Conservation (phyloP, 2,113 vertebrate genomes). For the Gracilinanus agilis region DNA sequence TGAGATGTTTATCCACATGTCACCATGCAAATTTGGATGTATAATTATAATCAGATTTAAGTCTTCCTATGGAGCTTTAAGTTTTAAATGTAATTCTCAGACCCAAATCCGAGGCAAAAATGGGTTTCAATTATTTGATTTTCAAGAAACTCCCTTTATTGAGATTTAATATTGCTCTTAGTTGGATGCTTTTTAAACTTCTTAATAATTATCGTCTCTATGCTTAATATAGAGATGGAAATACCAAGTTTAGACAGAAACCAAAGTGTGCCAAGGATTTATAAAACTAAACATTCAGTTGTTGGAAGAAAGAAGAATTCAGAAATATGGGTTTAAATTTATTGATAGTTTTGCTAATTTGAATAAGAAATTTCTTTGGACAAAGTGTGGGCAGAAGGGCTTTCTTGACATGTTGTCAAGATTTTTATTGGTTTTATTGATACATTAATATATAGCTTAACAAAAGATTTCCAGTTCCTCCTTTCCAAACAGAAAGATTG, state of each 20-base stretch:
- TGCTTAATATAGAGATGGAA: neutral
- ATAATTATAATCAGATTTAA: conserved; percentile 55
- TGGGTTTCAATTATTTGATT: neutral
- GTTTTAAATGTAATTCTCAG: neutral
- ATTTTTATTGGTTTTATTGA: neutral
- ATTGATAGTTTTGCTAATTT: neutral
- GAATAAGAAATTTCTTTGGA: neutral
- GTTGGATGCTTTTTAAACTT: neutral
- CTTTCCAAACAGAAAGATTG: neutral
- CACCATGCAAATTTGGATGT: conserved; percentile 54
- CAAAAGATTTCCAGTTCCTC: neutral
- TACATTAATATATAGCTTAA: neutral
- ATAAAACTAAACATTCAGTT: neutral
- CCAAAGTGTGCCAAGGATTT: neutral
- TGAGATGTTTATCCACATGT: conserved; percentile 23
- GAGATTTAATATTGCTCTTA: neutral
- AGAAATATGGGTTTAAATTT: neutral
- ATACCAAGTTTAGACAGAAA: neutral
- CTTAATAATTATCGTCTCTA: neutral
- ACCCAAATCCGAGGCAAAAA: neutral
- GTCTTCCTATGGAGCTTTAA: conserved; percentile 27
- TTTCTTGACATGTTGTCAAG: no score
- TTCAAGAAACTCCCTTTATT: neutral
- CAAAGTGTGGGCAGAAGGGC: neutral
- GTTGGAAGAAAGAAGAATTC: neutral